Conservation (phyloP, 2,797 vertebrate species). For the Ctenopoma kingsleyae region DNA sequence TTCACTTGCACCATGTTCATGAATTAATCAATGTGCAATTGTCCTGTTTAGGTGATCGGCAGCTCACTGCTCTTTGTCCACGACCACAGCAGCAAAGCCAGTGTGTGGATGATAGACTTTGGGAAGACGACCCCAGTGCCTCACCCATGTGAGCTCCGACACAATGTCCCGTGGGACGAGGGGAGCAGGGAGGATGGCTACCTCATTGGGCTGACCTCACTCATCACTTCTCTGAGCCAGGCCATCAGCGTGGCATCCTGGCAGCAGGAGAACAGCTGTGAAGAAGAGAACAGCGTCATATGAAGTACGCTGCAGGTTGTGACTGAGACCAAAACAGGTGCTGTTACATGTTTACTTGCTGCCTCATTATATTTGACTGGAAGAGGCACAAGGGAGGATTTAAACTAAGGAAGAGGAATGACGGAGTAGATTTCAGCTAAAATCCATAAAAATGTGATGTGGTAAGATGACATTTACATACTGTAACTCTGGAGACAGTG, state of each 20-base stretch:
- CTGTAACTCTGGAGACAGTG: background rate
- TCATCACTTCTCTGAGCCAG: slow-evolving; percentile 81
- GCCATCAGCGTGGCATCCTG: slow-evolving; percentile 70
- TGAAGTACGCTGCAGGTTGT: slow-evolving; percentile 21
- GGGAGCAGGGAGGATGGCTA: slow-evolving; percentile 92
- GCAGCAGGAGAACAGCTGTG: slow-evolving; percentile 43
- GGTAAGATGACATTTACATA: slow-evolving; percentile 45
- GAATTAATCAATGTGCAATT: slow-evolving; percentile 2
- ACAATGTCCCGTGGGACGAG: slow-evolving; percentile 86
- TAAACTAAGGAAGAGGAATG: slow-evolving; percentile 14
- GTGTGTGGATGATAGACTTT: slow-evolving; percentile 96
- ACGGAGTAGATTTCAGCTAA: background rate
- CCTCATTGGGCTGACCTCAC: slow-evolving; percentile 87
- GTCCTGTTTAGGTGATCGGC: slow-evolving; percentile 87
- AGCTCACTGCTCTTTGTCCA: slow-evolving; percentile 94
- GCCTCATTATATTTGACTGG: background rate
- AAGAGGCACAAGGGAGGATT: slow-evolving; percentile 2
- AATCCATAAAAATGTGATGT: slow-evolving; percentile 7
- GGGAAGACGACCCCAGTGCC: slow-evolving; percentile 88
- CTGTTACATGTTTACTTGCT: slow-evolving; percentile 24
- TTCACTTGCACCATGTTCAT: background rate
- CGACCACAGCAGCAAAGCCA: slow-evolving; percentile 86
- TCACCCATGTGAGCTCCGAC: slow-evolving; percentile 73
- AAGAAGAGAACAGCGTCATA: slow-evolving; percentile 28
- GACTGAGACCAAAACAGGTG: background rate